Evolutionary conservation across 92 coral and sea anemone species (phyloP).

Genomic region (Porites rus): DNA sequence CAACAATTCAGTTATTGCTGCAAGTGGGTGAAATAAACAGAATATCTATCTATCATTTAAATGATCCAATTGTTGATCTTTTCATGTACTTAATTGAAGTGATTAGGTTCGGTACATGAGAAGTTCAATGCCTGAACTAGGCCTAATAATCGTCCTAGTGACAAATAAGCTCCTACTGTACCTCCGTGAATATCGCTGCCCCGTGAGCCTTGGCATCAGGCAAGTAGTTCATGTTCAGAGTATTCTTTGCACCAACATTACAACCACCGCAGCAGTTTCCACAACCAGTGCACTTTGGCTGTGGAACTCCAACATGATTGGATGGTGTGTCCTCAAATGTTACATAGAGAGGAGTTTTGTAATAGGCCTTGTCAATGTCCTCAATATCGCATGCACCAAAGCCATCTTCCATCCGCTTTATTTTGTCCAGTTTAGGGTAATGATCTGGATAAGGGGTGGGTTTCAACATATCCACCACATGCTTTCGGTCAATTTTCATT

Average conservation of each 20-base stretch:
- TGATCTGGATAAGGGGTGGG: slow-evolving; percentile 66
- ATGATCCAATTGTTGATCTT: no score
- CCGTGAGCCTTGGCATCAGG: slow-evolving; percentile 77
- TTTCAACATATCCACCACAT: slow-evolving; percentile 58
- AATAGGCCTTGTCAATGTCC: slow-evolving; percentile 60
- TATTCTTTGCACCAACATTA: slow-evolving; percentile 78
- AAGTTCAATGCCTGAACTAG: no score
- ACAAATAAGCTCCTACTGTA: neutral
- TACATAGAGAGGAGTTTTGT: slow-evolving; percentile 65
- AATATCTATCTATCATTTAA: no score
- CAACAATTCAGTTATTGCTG: no score
- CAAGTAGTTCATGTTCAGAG: slow-evolving; percentile 70
- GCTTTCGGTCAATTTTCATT: slow-evolving; percentile 51
- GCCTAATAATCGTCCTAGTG: no score
- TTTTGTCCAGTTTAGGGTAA: slow-evolving; percentile 40
- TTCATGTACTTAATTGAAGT: no score
- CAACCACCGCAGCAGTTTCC: slow-evolving; percentile 82
- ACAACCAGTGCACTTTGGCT: slow-evolving; percentile 71
- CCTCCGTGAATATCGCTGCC: slow-evolving; percentile 71
- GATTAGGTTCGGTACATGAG: no score
- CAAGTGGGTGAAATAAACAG: no score
- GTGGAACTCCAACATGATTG: slow-evolving; percentile 71
- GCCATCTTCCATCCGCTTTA: slow-evolving; percentile 48
- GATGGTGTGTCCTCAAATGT: slow-evolving; percentile 64
- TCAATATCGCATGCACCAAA: slow-evolving; percentile 61